A percentile compares a stretch with the other conserved stretches of the same genome.
phyloP scores from a whole-genome alignment of 1,140 invertebrate genomes.

The Papilio helenus region DNA sequence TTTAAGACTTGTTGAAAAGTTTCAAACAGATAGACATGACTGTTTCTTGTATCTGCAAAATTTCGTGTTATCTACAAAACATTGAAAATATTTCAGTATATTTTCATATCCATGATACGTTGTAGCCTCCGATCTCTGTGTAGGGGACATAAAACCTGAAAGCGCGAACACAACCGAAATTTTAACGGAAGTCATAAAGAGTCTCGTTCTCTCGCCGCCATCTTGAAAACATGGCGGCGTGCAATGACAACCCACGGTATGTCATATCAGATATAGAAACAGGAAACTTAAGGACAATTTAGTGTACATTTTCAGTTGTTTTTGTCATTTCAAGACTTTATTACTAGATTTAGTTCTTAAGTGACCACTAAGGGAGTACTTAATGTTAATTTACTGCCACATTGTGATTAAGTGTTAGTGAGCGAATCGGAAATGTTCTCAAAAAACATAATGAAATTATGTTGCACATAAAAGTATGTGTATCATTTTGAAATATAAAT shows the following conservation, averaged over 20 bases:
- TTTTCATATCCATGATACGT: neutral
- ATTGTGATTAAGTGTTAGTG: no score
- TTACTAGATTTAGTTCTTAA: no score
- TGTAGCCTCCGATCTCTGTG: neutral
- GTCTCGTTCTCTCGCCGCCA: constrained; percentile 15
- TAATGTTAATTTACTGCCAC: no score
- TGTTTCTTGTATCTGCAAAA: no score
- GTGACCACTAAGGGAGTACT: no score
- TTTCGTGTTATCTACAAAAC: neutral
- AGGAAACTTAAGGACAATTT: neutral
- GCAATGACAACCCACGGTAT: constrained; percentile 19
- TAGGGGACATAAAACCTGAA: constrained; percentile 27
- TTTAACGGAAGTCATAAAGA: constrained; percentile 37
- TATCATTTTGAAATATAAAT: neutral
- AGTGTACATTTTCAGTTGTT: neutral
- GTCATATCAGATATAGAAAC: neutral
- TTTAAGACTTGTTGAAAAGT: no score
- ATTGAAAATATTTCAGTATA: neutral
- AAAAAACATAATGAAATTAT: no score
- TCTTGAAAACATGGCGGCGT: constrained; percentile 27
- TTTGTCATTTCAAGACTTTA: neutral
- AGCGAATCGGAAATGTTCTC: no score
- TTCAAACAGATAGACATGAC: no score
- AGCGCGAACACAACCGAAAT: constrained; percentile 20
- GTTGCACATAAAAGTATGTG: neutral